phyloP scores from a whole-genome alignment of 2,797 vertebrate genomes.

The Scarus forsteni region DNA sequence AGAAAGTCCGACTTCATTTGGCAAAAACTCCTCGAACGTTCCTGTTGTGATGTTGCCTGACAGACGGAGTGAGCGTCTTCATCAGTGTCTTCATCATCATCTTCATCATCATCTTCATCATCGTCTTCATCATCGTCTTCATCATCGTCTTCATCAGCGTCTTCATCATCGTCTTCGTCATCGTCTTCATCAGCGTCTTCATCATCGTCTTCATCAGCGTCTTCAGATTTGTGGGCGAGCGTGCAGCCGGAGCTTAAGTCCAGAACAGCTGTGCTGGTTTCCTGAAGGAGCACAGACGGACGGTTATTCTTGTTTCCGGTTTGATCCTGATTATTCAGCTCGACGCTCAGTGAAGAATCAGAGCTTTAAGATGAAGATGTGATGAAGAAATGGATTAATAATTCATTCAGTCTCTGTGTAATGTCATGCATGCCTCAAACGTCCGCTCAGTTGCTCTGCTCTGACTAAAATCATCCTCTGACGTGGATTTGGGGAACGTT shows the following conservation, averaged over 20 bases:
- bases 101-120: too few relatives aligned
- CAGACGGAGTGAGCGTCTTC: too few relatives aligned
- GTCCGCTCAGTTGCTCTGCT: background rate
- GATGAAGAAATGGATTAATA: background rate
- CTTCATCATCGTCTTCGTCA: too few relatives aligned
- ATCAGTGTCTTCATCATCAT: background rate
- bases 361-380: background rate
- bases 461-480: too few relatives aligned
- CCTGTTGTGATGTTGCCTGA: too few relatives aligned
- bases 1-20: too few relatives aligned
- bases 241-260: background rate
- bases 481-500: too few relatives aligned
- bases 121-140: too few relatives aligned
- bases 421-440: slow-evolving; percentile 12
- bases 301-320: background rate
- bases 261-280: slow-evolving; percentile 14
- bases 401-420: background rate
- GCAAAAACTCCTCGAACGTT: too few relatives aligned
- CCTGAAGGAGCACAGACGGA: slow-evolving; percentile 12
- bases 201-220: background rate
- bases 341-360: background rate
- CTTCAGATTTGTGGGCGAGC: background rate
- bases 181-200: background rate
- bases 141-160: too few relatives aligned
- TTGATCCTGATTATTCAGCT: background rate